phyloP scores from a whole-genome alignment of 2,113 vertebrate species.

The Ancistrus triradiatus region DNA sequence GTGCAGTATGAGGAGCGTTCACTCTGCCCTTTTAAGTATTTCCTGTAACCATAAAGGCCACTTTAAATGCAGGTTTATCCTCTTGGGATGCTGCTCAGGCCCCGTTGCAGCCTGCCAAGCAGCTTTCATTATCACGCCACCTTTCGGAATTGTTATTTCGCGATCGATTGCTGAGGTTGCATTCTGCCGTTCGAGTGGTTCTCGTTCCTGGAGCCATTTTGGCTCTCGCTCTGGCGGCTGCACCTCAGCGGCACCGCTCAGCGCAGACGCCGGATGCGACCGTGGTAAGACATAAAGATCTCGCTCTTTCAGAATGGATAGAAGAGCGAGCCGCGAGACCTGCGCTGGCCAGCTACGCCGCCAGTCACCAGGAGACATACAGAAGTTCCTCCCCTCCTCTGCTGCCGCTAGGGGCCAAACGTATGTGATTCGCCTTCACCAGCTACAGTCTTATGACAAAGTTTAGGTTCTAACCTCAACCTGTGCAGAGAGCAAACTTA shows the following conservation, averaged over 20 bases:
- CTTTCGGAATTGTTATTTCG: slow-evolving; percentile 36
- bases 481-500: no score
- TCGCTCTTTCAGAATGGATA: slow-evolving; percentile 86
- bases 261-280: slow-evolving; percentile 10
- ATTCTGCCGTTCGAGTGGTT: not conserved
- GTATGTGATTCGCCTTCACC: slow-evolving; percentile 55
- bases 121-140: slow-evolving; percentile 57
- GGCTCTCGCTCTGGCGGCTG: slow-evolving; percentile 7
- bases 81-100: slow-evolving; percentile 8
- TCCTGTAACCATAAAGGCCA: slow-evolving; percentile 27
- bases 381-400: slow-evolving; percentile 66
- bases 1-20: not conserved
- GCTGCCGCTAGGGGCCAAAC: slow-evolving; percentile 68
- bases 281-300: slow-evolving; percentile 39
- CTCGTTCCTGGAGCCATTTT: not conserved
- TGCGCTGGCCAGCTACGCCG: slow-evolving; percentile 77
- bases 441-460: no score
- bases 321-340: slow-evolving; percentile 82
- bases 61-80: slow-evolving; percentile 30
- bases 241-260: not conserved
- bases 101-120: slow-evolving; percentile 50
- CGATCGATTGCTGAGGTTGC: slow-evolving; percentile 16
- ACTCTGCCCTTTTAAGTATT: slow-evolving; percentile 4
- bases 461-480: no score
- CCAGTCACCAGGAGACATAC: slow-evolving; percentile 84